These are phyloP conservation scores for Gymnarchus niloticus DNA, from an alignment of 2,113 vertebrate genomes.

Conservation along the genomic window DNA sequence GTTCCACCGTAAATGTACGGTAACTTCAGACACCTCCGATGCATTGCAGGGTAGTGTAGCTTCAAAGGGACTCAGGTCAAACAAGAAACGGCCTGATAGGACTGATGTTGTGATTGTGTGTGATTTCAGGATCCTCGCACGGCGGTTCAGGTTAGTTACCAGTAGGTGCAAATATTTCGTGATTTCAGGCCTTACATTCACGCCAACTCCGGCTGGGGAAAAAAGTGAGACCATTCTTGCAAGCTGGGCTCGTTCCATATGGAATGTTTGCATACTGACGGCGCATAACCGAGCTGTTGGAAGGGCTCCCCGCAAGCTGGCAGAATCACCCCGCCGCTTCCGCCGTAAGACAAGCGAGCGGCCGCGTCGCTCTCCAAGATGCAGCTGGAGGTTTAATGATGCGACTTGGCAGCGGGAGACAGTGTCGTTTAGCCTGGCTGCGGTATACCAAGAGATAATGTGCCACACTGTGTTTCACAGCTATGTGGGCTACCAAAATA, in stretches of 20 bases:
- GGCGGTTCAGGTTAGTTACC: conserved; percentile 29
- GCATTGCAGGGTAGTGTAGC: background rate
- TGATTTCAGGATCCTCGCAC: background rate
- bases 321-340: background rate
- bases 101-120: background rate
- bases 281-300: background rate
- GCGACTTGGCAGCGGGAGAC: background rate
- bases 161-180: conserved; percentile 35
- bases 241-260: conserved; percentile 22
- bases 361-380: background rate
- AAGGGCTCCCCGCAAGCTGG: background rate
- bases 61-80: too few species aligned
- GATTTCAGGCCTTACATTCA: conserved; percentile 36
- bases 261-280: conserved; percentile 14
- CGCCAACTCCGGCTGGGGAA: conserved; percentile 31
- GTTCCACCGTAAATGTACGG: background rate
- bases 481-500: background rate
- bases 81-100: too few species aligned
- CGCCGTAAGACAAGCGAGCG: background rate
- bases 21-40: background rate
- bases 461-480: background rate
- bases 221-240: background rate
- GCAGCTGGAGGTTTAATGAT: background rate
- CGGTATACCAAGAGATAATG: background rate
- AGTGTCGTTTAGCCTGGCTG: too few species aligned